Conservation (phyloP, 2,888 invertebrate genomes). For the Eilema griseolum region DNA sequence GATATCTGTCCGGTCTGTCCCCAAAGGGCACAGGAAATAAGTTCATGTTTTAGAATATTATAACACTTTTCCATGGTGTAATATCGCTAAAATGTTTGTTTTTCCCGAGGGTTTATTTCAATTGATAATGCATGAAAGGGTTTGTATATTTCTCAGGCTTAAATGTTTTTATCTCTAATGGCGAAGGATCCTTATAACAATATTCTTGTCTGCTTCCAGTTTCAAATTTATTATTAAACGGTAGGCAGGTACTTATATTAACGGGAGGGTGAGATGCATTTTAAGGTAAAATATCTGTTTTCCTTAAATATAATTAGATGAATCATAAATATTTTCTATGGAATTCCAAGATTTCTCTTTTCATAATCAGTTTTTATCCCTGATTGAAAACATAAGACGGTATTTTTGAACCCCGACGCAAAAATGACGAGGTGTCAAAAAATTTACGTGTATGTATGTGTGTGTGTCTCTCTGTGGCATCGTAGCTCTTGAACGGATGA, state of each 20-base stretch:
- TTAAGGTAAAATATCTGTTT: background rate
- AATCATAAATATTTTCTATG: too few species aligned
- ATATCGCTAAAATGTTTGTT: constrained; percentile 2
- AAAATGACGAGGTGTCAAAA: too few species aligned
- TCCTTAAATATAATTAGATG: too few species aligned
- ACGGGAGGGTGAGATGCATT: background rate
- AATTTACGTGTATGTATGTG: too few species aligned
- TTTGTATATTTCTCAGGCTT: background rate
- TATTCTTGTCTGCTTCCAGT: background rate
- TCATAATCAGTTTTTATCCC: too few species aligned
- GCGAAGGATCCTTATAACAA: background rate
- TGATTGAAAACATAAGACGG: too few species aligned
- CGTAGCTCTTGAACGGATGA: too few species aligned
- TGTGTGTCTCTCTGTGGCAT: too few species aligned
- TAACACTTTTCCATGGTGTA: constrained; percentile 6
- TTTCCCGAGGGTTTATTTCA: constrained; percentile 4
- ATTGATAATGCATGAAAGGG: constrained; percentile 19
- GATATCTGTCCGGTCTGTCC: background rate
- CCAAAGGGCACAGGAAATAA: background rate
- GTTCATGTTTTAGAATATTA: background rate
- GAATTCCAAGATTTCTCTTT: too few species aligned
- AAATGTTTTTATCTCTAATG: constrained; percentile 1
- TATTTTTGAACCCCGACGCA: too few species aligned
- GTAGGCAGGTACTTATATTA: background rate
- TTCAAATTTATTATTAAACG: background rate